Conservation (phyloP, 2,113 vertebrate species). For the Theristicus caerulescens region DNA sequence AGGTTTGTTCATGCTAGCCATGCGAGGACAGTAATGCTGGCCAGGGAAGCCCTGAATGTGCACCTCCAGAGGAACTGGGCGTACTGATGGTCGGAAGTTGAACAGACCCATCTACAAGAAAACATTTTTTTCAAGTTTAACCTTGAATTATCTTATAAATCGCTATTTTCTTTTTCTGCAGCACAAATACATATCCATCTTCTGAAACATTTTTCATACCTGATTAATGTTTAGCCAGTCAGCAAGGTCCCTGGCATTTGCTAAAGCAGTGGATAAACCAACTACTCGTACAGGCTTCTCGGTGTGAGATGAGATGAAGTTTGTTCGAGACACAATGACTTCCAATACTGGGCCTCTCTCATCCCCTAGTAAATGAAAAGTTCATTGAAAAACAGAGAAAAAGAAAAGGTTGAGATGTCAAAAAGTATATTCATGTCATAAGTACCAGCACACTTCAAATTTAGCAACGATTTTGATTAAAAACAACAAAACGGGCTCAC, state of each 20-base stretch:
- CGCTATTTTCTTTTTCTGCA: neutral
- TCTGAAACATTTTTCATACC: conserved; percentile 69
- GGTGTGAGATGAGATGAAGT: conserved; percentile 98
- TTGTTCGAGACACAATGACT: conserved; percentile 97
- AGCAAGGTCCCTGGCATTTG: conserved; percentile 95
- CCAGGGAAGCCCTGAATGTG: conserved; percentile 98
- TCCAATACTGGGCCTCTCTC: conserved; percentile 96
- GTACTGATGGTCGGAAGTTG: conserved; percentile 98
- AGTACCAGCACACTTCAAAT: neutral
- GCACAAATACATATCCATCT: neutral
- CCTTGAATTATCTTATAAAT: neutral
- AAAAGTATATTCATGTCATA: neutral
- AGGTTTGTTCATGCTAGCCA: conserved; percentile 99
- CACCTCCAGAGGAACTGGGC: conserved; percentile 94
- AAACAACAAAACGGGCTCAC: conserved; percentile 67
- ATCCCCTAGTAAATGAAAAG: conserved; percentile 80
- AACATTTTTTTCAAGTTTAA: conserved; percentile 7
- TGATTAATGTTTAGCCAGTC: conserved; percentile 96
- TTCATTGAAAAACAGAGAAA: neutral
- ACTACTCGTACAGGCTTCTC: conserved; percentile 90
- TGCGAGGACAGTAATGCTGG: conserved; percentile 97
- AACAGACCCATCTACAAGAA: conserved; percentile 91
- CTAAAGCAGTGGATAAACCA: conserved; percentile 94
- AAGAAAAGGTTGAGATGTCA: neutral
- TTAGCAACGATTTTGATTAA: neutral